Evolutionary conservation across 2,888 invertebrate genomes (phyloP), one percentile per base, ranked within the genome.

Genomic region (Eumerus sabulonum): DNA sequence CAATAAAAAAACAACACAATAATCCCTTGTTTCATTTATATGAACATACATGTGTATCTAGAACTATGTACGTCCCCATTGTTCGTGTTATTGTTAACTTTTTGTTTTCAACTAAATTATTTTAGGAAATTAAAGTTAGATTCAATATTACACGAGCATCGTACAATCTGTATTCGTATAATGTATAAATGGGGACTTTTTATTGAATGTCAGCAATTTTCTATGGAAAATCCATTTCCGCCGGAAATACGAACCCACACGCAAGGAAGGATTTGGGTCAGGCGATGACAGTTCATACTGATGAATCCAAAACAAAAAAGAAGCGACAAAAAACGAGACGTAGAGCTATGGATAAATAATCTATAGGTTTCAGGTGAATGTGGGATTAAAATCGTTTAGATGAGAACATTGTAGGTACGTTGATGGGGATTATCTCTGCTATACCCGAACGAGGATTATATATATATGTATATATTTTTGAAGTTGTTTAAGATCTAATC

Each of bases 111-210:
- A 44, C 27, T 45, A 60, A 70, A 70, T 62, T 70, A 60, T 60
- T 60, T 54, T 62, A 62, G 70, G 47, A 70, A 70, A 70, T 70
- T 70, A 62, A 62, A 70, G 60, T 54, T 54, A 53, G 51, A 62
- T 53, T 53, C 7, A 45, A 60, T 53, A 44, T 57, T 44, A 19
- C 47, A 5, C 13, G 19, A 44, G 19, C 1, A 9, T 13, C 19
- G n/a, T 38, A 16, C 9, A 11, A 45, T 7, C 13, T 45, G 9
- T 13, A 16, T 57, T 13, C 19, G n/a, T 38, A 16, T 4, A 11
- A 17, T 53, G 35, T 35, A 4, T 7, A 27, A 51, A 13, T 17
- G 16, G 16, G 27, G 27, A n/a, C 12, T 27, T 18, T 38, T 44
- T 45, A 27, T 44, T 60, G 53, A 38, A 57, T 19, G 27, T 45